Conservation (phyloP, 2,797 vertebrate genomes). For the Gouania willdenowi region DNA sequence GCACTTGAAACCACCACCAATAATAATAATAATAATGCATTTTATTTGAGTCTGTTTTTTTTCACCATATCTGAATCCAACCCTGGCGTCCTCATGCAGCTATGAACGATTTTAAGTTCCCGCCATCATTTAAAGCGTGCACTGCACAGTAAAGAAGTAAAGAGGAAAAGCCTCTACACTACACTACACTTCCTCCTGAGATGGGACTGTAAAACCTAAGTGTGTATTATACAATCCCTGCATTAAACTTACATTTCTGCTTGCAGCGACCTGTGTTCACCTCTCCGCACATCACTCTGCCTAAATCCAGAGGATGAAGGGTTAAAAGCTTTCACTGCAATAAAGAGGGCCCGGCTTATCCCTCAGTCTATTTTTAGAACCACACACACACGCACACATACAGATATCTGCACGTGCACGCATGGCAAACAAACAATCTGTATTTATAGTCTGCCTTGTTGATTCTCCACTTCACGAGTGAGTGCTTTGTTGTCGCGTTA, state of each 20-base stretch:
- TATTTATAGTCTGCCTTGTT: conserved; percentile 56
- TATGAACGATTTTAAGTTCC: too few relatives aligned
- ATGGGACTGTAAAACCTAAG: too few relatives aligned
- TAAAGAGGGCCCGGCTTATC: conserved; percentile 71
- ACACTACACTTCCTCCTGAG: too few relatives aligned
- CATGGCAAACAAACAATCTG: conserved; percentile 59
- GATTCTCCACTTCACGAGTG: conserved; percentile 33
- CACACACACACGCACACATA: conserved; percentile 45
- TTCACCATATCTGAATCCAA: too few relatives aligned
- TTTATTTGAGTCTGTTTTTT: too few relatives aligned
- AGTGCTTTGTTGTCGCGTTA: conserved; percentile 25
- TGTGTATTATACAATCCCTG: neutral
- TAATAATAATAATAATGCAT: too few relatives aligned
- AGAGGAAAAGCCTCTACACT: too few relatives aligned
- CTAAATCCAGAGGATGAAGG: conserved; percentile 52
- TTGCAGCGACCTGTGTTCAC: conserved; percentile 19
- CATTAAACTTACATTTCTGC: conserved; percentile 17
- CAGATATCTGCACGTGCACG: conserved; percentile 57
- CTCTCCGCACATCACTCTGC: conserved; percentile 20
- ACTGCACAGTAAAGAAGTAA: too few relatives aligned
- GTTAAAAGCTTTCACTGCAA: conserved; percentile 73
- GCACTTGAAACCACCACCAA: too few relatives aligned
- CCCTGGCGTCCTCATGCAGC: too few relatives aligned
- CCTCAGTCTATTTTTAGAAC: conserved; percentile 66
- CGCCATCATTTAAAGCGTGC: too few relatives aligned